Conservation (phyloP, 2,797 vertebrate genomes). For the Hemitrygon akajei region DNA sequence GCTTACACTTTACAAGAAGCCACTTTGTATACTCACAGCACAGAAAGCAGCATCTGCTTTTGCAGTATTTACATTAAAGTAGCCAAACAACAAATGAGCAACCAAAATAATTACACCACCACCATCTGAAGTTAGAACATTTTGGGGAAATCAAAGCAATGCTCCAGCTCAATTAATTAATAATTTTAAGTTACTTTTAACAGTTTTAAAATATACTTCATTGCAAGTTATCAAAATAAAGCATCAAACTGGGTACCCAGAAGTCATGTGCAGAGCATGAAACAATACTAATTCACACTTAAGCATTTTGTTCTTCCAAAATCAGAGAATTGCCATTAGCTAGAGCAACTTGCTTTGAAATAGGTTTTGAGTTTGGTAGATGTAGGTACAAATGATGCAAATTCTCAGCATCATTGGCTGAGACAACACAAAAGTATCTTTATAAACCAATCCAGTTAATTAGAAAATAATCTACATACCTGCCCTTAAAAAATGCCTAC, state of each 20-base stretch:
- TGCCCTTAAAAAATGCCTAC: neutral
- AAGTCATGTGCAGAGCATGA: neutral
- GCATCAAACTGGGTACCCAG: neutral
- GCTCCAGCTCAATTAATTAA: neutral
- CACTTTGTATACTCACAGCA: neutral
- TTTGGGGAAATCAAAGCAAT: neutral
- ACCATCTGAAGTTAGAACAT: neutral
- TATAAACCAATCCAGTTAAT: neutral
- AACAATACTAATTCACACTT: neutral
- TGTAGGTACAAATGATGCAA: too few species aligned
- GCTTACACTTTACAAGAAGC: neutral
- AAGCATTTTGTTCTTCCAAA: neutral
- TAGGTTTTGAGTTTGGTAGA: neutral
- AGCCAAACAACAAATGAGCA: neutral
- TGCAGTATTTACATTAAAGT: neutral
- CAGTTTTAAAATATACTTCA: neutral
- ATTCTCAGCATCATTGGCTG: too few species aligned
- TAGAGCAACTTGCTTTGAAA: too few species aligned
- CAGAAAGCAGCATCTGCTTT: too few species aligned
- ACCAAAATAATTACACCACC: neutral
- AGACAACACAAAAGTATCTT: neutral
- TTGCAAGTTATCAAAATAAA: neutral
- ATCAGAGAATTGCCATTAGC: neutral
- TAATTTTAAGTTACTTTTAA: neutral
- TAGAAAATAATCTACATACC: neutral